Conservation (phyloP, 2,797 vertebrate genomes). For the Aythya fuligula region DNA sequence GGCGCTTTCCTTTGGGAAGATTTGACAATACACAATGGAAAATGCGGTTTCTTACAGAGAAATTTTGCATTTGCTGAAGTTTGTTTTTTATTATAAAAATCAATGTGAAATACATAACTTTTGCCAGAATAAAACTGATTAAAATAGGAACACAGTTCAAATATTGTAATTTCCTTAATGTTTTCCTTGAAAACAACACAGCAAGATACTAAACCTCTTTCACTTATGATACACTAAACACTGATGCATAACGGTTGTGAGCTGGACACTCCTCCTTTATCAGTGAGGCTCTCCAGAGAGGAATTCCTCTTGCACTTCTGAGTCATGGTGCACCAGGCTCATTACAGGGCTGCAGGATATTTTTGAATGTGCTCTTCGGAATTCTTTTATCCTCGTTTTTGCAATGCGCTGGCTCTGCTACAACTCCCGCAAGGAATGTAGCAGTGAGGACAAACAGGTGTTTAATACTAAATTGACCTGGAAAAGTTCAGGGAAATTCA, state of each 20-base stretch:
- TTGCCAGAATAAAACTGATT: background rate
- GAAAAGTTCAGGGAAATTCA: background rate
- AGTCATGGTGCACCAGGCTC: background rate
- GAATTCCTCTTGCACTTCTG: background rate
- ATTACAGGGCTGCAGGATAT: background rate
- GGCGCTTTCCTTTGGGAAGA: background rate
- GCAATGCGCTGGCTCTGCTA: background rate
- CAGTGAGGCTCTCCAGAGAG: background rate
- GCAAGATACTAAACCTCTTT: background rate
- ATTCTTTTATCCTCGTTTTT: background rate
- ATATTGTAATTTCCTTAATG: background rate
- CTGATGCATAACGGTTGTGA: background rate
- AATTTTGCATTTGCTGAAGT: background rate
- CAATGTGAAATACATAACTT: background rate
- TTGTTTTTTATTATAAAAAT: conserved; percentile 13
- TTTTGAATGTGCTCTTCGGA: background rate
- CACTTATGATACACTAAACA: background rate
- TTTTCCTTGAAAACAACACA: background rate
- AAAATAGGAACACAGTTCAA: background rate
- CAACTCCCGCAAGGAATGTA: background rate
- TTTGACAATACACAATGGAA: background rate
- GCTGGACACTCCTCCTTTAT: background rate
- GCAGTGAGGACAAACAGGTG: background rate
- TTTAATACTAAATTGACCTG: background rate
- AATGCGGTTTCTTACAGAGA: background rate